These are phyloP conservation scores for Scaptomyza caliginosa DNA, from an alignment of 2,888 invertebrate genomes.

Conservation along the genomic window DNA sequence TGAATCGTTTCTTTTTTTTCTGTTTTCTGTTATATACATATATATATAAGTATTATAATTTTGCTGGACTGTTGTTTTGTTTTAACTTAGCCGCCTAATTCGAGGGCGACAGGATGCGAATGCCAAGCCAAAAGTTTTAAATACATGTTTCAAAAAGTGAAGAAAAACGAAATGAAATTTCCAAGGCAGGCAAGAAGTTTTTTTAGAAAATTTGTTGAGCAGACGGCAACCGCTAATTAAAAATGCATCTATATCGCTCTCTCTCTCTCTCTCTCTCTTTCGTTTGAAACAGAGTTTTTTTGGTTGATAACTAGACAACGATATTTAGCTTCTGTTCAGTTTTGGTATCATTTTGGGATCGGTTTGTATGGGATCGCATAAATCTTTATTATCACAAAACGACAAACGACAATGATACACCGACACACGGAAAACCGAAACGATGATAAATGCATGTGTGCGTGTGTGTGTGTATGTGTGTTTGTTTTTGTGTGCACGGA, in stretches of 20 bases:
- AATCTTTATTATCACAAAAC: constrained; percentile 71
- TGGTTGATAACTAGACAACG: constrained; percentile 32
- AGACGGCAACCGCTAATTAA: constrained; percentile 63
- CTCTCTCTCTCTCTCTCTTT: neutral
- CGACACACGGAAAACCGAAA: constrained; percentile 15
- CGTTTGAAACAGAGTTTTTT: constrained; percentile 6
- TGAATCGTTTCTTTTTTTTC: neutral
- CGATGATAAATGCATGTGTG: constrained; percentile 60
- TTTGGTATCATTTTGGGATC: neutral
- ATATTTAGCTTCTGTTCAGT: constrained; percentile 47
- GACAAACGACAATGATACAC: constrained; percentile 67
- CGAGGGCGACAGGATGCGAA: constrained; percentile 23
- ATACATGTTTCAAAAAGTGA: constrained; percentile 7
- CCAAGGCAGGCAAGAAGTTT: constrained; percentile 21
- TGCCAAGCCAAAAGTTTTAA: constrained; percentile 5
- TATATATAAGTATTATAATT: constrained; percentile 1
- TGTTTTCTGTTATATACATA: neutral
- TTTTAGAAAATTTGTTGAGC: constrained; percentile 40
- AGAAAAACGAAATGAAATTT: constrained; percentile 15
- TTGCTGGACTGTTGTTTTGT: neutral
- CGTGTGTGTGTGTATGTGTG: constrained; percentile 1
- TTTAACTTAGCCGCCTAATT: constrained; percentile 38
- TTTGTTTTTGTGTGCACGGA: too few relatives aligned
- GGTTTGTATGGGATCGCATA: constrained; percentile 37
- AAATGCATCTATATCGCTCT: constrained; percentile 69